Base-by-base conservation (phyloP, 2,888 invertebrate genomes). In the Rosalia funebris region DNA sequence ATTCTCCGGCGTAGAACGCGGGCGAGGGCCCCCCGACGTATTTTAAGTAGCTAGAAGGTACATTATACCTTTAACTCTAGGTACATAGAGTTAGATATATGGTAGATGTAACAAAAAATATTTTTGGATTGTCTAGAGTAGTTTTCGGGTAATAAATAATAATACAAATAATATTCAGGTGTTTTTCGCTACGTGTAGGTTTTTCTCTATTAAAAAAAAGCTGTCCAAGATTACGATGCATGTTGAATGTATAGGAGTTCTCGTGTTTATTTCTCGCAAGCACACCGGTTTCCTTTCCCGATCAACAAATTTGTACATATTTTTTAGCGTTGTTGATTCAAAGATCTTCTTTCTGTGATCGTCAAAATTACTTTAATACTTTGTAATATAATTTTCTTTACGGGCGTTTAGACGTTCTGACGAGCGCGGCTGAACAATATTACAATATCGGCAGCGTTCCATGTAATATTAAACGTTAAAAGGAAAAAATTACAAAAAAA, bases 121-220 rank as follows among this genome's bases (percentile, higher is more conserved):
- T 81, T 81, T 81, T 81, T 80, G 80, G 80, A 81, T 79, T 78
- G 77, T 77, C 58, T 81, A 79, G 79, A 72, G 62, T 80, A 79
- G 78, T 75, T 75, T 75, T 70, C 68, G 73, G 75, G 73, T 67
- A 65, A 68, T 70, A 66, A 34, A 5, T 25, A 25, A 25, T 25
- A 34, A 69, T 71, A 71, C 68, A 70, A 69, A 71, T 70, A 72
- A 70, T 73, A 73, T 71, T 75, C 74, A 74, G 70, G 71, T 75
- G 73, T 75, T 76, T 75, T 69, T 70, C 68, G 69, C 69, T 70
- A 67, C 54, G 44, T 65, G 67, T 69, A 70, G 63, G 63, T 63
- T 65, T 66, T 64, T 63, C 68, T 68, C 63, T 48, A n/a, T 64
- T 55, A 62, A 61, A 56, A n/a, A n/a, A 57, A 65, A 63, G 56